Conservation (phyloP, 2,113 vertebrate species). For the Pachypanchax playfairii region DNA sequence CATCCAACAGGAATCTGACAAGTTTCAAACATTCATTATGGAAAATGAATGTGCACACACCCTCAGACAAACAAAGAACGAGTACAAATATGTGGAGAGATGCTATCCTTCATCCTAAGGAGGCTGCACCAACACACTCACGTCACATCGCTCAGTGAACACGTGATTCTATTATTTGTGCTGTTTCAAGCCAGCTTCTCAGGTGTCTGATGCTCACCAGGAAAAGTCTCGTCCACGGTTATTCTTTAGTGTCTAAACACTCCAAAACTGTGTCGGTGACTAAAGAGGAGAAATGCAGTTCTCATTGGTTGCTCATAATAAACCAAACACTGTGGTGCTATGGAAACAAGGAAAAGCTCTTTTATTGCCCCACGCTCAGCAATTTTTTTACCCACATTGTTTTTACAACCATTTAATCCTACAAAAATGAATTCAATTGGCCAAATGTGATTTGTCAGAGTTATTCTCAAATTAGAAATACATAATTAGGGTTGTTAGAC, state of each 20-base stretch:
- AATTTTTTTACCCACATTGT: no score
- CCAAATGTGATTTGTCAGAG: not conserved
- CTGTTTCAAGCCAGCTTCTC: slow-evolving; percentile 15
- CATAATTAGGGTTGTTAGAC: not conserved
- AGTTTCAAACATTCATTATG: not conserved
- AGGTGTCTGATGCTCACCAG: no score
- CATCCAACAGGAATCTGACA: slow-evolving; percentile 4
- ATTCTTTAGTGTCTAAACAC: slow-evolving; percentile 16
- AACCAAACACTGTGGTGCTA: slow-evolving; percentile 33
- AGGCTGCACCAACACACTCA: slow-evolving; percentile 31
- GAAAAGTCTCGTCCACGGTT: no score
- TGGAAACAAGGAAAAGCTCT: slow-evolving; percentile 55
- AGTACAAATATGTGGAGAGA: no score
- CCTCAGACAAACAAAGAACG: not conserved
- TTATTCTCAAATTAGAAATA: not conserved
- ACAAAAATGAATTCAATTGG: no score
- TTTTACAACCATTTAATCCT: no score
- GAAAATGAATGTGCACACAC: slow-evolving; percentile 19
- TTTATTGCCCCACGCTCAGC: no score
- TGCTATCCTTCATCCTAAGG: no score
- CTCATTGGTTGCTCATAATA: no score
- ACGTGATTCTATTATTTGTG: slow-evolving; percentile 35
- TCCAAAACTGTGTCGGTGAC: not conserved
- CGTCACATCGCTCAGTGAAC: slow-evolving; percentile 35
- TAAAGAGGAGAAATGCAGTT: no score